Conservation (phyloP, 2,113 vertebrate species). For the Megaceryle maxima region DNA sequence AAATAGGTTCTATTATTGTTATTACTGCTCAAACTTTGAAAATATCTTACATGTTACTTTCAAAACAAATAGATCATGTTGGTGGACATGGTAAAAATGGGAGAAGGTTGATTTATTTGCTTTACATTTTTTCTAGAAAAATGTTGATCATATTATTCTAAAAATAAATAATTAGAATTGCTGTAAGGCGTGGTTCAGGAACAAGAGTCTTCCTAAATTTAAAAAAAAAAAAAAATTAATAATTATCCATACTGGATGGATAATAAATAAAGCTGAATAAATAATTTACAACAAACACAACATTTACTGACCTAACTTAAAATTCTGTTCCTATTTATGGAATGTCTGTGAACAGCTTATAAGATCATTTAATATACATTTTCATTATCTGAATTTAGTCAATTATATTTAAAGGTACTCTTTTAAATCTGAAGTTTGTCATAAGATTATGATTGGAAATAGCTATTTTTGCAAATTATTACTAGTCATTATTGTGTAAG, state of each 20-base stretch:
- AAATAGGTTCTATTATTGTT: neutral
- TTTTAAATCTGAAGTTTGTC: neutral
- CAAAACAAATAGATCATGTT: neutral
- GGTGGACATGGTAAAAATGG: neutral
- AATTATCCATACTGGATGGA: neutral
- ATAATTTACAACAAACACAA: neutral
- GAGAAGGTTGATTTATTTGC: neutral
- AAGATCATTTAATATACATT: neutral
- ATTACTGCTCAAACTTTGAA: neutral
- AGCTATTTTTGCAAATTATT: slow-evolving; percentile 16
- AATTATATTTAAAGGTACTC: neutral
- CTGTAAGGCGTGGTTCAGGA: neutral
- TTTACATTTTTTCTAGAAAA: neutral
- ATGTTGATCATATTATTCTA: neutral
- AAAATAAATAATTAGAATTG: neutral
- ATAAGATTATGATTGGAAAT: slow-evolving; percentile 1
- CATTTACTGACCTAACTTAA: neutral
- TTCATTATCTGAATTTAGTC: neutral
- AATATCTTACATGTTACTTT: neutral
- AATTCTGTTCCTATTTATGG: neutral
- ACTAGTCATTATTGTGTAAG: neutral
- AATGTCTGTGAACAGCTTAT: neutral
- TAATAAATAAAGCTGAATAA: neutral
- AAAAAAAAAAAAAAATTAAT: neutral
- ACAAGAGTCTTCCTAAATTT: neutral